A percentile compares a stretch with the other conserved stretches of the same genome.
Evolutionary conservation across 2,113 vertebrate species (phyloP).

Genomic region (Neotoma lepida): DNA sequence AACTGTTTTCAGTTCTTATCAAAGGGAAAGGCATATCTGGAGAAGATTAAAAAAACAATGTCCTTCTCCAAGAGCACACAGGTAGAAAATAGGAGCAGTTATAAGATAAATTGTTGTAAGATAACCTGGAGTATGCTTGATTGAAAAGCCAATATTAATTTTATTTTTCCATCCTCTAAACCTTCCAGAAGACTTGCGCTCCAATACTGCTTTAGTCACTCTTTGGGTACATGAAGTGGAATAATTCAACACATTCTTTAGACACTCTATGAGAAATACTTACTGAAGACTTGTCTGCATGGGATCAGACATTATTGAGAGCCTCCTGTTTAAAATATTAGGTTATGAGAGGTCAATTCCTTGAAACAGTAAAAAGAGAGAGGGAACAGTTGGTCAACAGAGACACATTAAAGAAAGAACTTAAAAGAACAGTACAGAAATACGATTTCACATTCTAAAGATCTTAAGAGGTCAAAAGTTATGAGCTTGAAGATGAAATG

Average conservation of each 20-base stretch:
- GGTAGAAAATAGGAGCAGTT: neutral
- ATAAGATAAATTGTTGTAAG: neutral
- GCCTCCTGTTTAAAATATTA: neutral
- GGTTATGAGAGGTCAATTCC: neutral
- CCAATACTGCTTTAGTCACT: neutral
- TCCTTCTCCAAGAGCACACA: neutral
- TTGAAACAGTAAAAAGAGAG: neutral
- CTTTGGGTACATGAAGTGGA: constrained; percentile 10
- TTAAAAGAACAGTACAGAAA: constrained; percentile 7
- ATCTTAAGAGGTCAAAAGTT: neutral
- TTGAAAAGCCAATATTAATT: neutral
- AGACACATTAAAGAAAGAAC: neutral
- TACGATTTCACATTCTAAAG: constrained; percentile 2
- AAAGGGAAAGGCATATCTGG: neutral
- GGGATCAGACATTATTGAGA: neutral
- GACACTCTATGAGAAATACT: neutral
- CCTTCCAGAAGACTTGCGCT: neutral
- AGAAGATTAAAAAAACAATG: neutral
- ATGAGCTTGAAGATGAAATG: neutral
- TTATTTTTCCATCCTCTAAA: neutral
- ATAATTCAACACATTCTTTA: neutral
- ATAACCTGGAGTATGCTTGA: neutral
- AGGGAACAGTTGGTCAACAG: neutral
- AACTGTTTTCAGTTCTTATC: constrained; percentile 14
- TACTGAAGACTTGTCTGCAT: neutral